Evolutionary conservation across 2,113 vertebrate species (phyloP).

Genomic region (Chaetodon auriga): DNA sequence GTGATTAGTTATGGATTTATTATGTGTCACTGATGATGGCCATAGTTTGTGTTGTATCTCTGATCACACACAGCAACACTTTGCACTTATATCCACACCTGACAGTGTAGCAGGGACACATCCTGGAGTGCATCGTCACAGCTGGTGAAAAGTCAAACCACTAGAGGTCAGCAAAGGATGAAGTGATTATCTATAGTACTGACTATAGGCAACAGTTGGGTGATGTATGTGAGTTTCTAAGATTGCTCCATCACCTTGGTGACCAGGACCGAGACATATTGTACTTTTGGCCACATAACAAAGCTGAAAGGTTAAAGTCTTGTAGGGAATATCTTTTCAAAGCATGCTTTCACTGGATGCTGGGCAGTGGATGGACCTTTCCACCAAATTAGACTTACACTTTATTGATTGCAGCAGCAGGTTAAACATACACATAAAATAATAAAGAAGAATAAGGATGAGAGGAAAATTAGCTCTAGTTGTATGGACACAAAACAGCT

Average conservation of each 20-base stretch:
- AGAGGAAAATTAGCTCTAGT: neutral
- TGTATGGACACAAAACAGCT: neutral
- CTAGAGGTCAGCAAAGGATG: conserved; percentile 7
- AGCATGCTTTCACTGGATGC: neutral
- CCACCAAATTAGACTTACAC: too few species aligned
- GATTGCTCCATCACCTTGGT: neutral
- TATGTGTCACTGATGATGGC: neutral
- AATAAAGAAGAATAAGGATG: too few species aligned
- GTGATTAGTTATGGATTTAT: neutral
- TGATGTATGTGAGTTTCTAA: neutral
- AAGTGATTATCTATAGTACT: too few species aligned
- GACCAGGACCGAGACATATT: neutral
- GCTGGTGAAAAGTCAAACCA: neutral
- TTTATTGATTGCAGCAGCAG: too few species aligned
- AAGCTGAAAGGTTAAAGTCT: neutral
- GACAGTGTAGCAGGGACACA: neutral
- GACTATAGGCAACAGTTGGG: neutral
- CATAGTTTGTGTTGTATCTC: neutral
- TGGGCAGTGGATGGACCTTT: neutral
- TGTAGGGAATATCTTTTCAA: neutral
- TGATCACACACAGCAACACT: neutral
- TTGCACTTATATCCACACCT: neutral
- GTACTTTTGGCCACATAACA: neutral
- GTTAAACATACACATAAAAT: too few species aligned
- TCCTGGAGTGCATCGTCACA: neutral